Conservation (phyloP, 2,888 invertebrate genomes). For the Anarsia innoxiella region DNA sequence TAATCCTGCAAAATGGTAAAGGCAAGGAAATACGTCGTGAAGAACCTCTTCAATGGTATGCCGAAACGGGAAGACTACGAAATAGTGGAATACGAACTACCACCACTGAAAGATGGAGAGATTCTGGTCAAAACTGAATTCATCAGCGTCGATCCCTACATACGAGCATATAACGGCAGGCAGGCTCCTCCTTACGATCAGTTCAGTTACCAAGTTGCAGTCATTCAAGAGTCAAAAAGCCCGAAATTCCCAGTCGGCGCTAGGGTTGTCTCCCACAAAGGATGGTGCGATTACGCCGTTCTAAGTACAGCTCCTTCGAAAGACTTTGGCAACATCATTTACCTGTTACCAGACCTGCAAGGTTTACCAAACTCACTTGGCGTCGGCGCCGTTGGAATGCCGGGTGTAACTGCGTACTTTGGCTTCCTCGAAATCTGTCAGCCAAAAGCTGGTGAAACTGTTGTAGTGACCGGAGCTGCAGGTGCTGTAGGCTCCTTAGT, state of each 20-base stretch:
- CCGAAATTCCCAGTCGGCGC: slow-evolving; percentile 75
- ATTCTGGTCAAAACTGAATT: slow-evolving; percentile 38
- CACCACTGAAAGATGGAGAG: slow-evolving; percentile 74
- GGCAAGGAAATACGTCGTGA: slow-evolving; percentile 74
- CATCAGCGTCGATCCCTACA: slow-evolving; percentile 44
- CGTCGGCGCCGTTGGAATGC: slow-evolving; percentile 79
- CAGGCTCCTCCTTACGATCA: slow-evolving; percentile 27
- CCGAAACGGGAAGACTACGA: slow-evolving; percentile 56
- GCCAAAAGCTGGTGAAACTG: slow-evolving; percentile 80
- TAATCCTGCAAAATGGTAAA: slow-evolving; percentile 65
- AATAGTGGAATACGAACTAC: slow-evolving; percentile 73
- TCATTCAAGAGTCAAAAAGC: slow-evolving; percentile 76
- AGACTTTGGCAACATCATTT: slow-evolving; percentile 21
- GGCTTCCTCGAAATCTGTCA: slow-evolving; percentile 80
- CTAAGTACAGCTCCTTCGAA: slow-evolving; percentile 20
- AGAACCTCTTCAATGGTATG: slow-evolving; percentile 71
- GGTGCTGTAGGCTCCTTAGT: slow-evolving; percentile 84
- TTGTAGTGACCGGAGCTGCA: slow-evolving; percentile 82
- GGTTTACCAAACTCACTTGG: slow-evolving; percentile 67
- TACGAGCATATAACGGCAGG: slow-evolving; percentile 28
- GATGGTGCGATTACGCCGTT: slow-evolving; percentile 78
- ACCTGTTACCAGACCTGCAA: slow-evolving; percentile 70
- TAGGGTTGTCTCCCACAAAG: slow-evolving; percentile 74
- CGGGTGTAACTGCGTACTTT: slow-evolving; percentile 83
- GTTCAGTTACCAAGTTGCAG: slow-evolving; percentile 30